Percentiles rank a stretch among this genome's conserved stretches.
These are phyloP conservation scores for Eumerus sabulonum DNA, from an alignment of 2,888 invertebrate genomes.

Conservation along the genomic window DNA sequence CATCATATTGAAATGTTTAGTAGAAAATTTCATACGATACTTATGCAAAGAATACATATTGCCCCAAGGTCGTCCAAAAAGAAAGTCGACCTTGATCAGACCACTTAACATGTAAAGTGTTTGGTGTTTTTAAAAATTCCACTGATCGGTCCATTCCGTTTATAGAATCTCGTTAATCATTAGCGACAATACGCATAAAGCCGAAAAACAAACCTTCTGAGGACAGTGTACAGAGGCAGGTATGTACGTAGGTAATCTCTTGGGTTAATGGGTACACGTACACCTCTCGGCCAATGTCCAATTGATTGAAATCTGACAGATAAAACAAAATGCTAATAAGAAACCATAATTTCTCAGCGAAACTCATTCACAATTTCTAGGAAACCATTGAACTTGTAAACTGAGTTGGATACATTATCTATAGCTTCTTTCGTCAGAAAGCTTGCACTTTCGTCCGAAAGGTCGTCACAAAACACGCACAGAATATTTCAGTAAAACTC, in stretches of 20 bases:
- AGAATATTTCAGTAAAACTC: no score
- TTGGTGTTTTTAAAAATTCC: constrained; percentile 28
- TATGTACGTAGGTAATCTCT: constrained; percentile 24
- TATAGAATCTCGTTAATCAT: constrained; percentile 26
- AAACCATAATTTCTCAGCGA: no score
- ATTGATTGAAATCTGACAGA: constrained; percentile 15
- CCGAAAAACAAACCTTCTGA: not conserved
- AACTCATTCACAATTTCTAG: no score
- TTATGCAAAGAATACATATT: constrained; percentile 63
- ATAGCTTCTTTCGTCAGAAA: no score
- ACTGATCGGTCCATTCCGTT: not conserved
- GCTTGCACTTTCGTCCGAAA: no score
- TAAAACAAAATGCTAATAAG: no score
- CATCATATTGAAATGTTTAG: no score
- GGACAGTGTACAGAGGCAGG: not conserved
- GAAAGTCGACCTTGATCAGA: constrained; percentile 63
- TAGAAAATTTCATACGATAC: constrained; percentile 16
- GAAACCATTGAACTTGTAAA: no score
- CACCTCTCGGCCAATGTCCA: constrained; percentile 29
- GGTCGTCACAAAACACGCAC: no score
- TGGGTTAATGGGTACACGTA: not conserved
- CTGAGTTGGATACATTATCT: no score
- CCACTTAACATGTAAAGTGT: no score
- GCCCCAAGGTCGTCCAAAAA: constrained; percentile 60
- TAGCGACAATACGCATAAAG: constrained; percentile 27